phyloP scores from a whole-genome alignment of 2,113 vertebrate species.

The Aramus guarauna region DNA sequence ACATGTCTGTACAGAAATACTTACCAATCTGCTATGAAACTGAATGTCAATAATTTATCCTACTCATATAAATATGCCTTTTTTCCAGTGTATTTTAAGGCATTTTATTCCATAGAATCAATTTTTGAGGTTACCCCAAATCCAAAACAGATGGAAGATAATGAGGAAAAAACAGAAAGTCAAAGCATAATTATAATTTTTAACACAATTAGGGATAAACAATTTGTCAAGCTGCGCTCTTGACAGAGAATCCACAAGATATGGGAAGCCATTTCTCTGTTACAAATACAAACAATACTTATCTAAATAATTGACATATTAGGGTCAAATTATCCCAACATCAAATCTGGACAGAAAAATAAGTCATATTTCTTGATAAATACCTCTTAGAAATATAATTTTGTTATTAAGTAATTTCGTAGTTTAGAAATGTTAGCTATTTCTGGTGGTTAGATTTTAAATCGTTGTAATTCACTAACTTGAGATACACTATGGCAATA shows the following conservation, averaged over 20 bases:
- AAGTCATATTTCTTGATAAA: background rate
- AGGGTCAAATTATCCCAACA: background rate
- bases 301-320: background rate
- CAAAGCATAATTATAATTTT: background rate
- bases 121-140: slow-evolving; percentile 11
- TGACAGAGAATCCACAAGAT: slow-evolving; percentile 8
- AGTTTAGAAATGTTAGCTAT: background rate
- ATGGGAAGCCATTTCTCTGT: background rate
- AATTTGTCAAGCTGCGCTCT: background rate
- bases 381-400: background rate
- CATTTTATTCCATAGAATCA: background rate
- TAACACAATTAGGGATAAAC: background rate
- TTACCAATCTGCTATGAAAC: background rate
- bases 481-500: background rate
- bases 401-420: background rate
- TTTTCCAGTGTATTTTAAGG: background rate
- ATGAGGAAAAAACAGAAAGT: slow-evolving; percentile 34
- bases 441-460: background rate
- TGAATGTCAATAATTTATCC: slow-evolving; percentile 16
- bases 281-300: background rate
- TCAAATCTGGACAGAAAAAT: background rate
- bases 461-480: background rate
- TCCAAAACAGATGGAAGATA: slow-evolving; percentile 45
- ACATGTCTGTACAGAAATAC: background rate
- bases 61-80: background rate